Evolutionary conservation across 2,888 invertebrate species (phyloP).

Genomic region (Oscheius myriophilus): DNA sequence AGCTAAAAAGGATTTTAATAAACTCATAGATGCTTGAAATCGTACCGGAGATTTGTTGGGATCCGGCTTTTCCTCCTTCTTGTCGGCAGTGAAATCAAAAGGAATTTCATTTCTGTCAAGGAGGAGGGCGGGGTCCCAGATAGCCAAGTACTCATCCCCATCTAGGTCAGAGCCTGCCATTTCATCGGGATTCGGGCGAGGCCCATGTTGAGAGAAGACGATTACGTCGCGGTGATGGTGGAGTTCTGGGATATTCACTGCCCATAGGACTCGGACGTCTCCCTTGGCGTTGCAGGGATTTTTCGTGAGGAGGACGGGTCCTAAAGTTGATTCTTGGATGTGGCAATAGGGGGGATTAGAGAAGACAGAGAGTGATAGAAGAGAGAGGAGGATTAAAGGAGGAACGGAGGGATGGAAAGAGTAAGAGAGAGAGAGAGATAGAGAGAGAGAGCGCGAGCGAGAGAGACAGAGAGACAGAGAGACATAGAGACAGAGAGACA

Average conservation of each 20-base stretch:
- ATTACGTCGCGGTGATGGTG: constrained; percentile 70
- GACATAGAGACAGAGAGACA: too few relatives aligned
- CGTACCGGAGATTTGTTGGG: not conserved
- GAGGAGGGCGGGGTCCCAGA: constrained; percentile 69
- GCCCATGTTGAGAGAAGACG: constrained; percentile 71
- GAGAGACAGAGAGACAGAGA: too few relatives aligned
- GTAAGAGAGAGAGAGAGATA: too few relatives aligned
- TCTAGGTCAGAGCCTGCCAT: constrained; percentile 73
- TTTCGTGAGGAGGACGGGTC: constrained; percentile 71
- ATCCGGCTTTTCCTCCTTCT: not conserved
- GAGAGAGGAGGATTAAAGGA: too few relatives aligned
- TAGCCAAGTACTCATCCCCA: constrained; percentile 72
- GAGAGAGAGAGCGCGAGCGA: too few relatives aligned
- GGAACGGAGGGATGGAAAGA: too few relatives aligned
- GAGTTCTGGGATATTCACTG: constrained; percentile 60
- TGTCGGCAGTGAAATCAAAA: constrained; percentile 11
- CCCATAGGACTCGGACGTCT: constrained; percentile 70
- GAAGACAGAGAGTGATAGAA: too few relatives aligned
- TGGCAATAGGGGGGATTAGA: too few relatives aligned
- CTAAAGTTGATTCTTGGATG: constrained; percentile 33
- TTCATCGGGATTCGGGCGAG: constrained; percentile 71
- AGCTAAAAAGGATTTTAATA: too few relatives aligned
- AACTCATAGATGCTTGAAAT: too few relatives aligned
- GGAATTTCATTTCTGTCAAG: constrained; percentile 58
- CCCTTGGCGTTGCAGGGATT: constrained; percentile 72